phyloP scores from a whole-genome alignment of 2,888 invertebrate genomes.

The Apamea crenata region DNA sequence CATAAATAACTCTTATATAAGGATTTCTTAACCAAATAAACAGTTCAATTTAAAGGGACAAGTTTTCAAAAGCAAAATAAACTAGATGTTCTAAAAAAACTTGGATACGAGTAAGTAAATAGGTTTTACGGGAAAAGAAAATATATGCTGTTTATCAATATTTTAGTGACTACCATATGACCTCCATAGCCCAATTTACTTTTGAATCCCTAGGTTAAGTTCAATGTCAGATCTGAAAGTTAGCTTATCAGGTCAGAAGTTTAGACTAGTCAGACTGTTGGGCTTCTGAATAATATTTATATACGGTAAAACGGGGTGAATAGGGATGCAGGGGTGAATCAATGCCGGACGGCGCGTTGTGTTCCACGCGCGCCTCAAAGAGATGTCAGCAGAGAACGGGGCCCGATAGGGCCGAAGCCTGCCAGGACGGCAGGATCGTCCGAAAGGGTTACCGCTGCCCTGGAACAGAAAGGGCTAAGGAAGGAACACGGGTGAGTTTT shows the following conservation, averaged over 20 bases:
- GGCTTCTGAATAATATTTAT: not conserved
- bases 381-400: too few species aligned
- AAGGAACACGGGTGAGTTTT: too few species aligned
- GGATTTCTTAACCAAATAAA: constrained; percentile 2
- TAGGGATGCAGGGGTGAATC: too few species aligned
- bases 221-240: not conserved
- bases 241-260: not conserved
- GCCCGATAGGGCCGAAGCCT: too few species aligned
- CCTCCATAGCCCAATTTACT: not conserved
- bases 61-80: constrained; percentile 1
- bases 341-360: too few species aligned
- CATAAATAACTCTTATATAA: not conserved
- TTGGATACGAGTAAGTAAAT: constrained; percentile 11
- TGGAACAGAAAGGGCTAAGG: too few species aligned
- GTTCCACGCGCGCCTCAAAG: too few species aligned
- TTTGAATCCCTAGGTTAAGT: not conserved
- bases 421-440: too few species aligned
- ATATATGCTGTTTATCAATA: not conserved
- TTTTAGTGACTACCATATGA: not conserved
- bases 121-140: constrained; percentile 8
- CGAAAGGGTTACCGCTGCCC: too few species aligned
- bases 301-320: too few species aligned
- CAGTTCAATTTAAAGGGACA: not conserved
- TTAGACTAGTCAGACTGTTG: not conserved
- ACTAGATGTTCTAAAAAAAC: not conserved